phyloP scores from a whole-genome alignment of 2,888 invertebrate species.

The Euproctis similis region DNA sequence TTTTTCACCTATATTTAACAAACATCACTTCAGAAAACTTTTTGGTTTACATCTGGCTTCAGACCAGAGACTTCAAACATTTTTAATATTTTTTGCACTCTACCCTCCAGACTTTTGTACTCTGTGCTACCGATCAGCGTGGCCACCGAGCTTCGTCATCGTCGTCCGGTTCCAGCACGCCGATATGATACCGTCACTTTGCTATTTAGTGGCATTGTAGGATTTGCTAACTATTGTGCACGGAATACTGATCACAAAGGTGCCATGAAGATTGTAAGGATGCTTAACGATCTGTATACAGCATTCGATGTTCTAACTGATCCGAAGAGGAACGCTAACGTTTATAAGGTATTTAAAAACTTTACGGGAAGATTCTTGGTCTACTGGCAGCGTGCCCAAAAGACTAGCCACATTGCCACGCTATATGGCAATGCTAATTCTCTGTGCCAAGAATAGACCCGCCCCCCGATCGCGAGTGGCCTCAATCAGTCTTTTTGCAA shows the following conservation, averaged over 20 bases:
- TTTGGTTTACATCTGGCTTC: too few species aligned
- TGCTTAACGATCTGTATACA: slow-evolving; percentile 94
- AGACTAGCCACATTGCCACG: too few species aligned
- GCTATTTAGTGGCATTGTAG: slow-evolving; percentile 93
- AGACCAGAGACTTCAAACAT: too few species aligned
- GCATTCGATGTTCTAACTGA: slow-evolving; percentile 95
- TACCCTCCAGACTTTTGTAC: slow-evolving; percentile 90
- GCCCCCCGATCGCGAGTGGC: too few species aligned
- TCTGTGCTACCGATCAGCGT: slow-evolving; percentile 95
- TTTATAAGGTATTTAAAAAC: slow-evolving; percentile 91
- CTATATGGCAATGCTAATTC: too few species aligned
- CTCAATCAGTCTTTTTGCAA: too few species aligned
- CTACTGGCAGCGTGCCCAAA: too few species aligned
- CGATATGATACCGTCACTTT: slow-evolving; percentile 94
- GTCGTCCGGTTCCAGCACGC: slow-evolving; percentile 90
- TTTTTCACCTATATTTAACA: too few species aligned
- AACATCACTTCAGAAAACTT: too few species aligned
- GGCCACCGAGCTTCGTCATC: slow-evolving; percentile 94
- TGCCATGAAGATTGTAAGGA: slow-evolving; percentile 96
- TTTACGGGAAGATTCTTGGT: too few species aligned
- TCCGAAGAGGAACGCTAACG: slow-evolving; percentile 93
- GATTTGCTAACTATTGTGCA: slow-evolving; percentile 93
- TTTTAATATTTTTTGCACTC: too few species aligned
- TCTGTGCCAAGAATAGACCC: too few species aligned
- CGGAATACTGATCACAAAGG: slow-evolving; percentile 92